Base-by-base conservation (phyloP, 1,140 invertebrate genomes). In the Bombus pyrosoma region DNA sequence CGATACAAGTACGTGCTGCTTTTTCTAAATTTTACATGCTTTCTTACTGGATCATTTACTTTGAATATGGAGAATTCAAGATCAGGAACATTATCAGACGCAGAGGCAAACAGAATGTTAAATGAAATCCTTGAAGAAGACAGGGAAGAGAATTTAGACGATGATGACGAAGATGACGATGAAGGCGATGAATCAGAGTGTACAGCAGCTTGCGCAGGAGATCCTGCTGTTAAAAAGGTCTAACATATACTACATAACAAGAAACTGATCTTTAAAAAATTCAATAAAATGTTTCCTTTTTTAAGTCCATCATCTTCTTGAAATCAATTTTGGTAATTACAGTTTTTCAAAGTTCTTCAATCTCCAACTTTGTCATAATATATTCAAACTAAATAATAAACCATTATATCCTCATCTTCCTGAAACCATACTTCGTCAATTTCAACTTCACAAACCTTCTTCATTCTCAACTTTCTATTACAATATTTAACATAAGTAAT, bases 101-200 rank as follows among this genome's bases (percentile, higher is more conserved):
- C 83, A n/a, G 83, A 91, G 34, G 76, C 84, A 39, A 87, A 89
- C 18, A 25, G 57, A n/a, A 57, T 86, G 37, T 34, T 92, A 43
- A 73, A 88, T 5, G 59, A 86, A 32, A 87, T 92, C 22, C 77
- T 92, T 2, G 47, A 79, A 4, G 89, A 91, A 43, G 86, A 92
- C 28, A 9, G 41, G 39, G 15, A 37, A 13, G 78, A 91, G 2
- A 62, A 82, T 47, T 10, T 43, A 6, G 22, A 9, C 12, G 69
- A 37, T 2, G 37, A 79, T 32, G 37, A 22, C 22, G 12, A 59
- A 3, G 25, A 6, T 12, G 68, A 43, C 1, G 25, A 32, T 32
- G 64, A 66, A 66, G n/a, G 4, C 28, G 43, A 81, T 37, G 37
- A 18, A 28, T 37, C 32, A 32, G 41, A 66, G 22, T 34, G 18